Evolutionary conservation across 2,113 vertebrate genomes (phyloP).

Genomic region (Neogale vison): DNA sequence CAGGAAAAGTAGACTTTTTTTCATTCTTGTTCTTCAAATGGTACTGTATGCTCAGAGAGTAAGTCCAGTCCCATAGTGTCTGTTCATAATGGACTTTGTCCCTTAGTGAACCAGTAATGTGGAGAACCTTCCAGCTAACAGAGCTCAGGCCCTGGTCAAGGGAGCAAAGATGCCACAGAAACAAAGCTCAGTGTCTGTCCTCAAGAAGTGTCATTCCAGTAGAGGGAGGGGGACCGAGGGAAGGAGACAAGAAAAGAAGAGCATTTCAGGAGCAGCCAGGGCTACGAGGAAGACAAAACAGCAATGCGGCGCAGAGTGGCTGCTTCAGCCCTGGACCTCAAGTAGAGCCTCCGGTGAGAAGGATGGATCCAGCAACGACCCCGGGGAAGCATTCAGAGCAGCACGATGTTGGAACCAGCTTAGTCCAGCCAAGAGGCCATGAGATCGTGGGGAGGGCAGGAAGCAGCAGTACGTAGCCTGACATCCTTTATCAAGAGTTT

Average conservation of each 20-base stretch:
- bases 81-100: not conserved
- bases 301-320: rapidly evolving
- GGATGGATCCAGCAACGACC: not conserved
- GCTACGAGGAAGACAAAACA: rapidly evolving
- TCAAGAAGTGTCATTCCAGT: not conserved
- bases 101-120: not conserved
- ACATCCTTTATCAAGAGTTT: no score
- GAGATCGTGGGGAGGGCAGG: not conserved
- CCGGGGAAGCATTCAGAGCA: not conserved
- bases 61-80: not conserved
- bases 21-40: not conserved
- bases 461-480: not conserved
- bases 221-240: not conserved
- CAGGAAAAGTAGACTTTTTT: not conserved
- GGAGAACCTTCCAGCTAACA: not conserved
- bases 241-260: not conserved
- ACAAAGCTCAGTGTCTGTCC: not conserved
- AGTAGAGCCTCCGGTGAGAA: not conserved
- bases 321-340: rapidly evolving
- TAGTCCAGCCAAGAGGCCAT: not conserved
- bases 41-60: not conserved
- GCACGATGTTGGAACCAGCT: not conserved
- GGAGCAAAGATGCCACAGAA: not conserved
- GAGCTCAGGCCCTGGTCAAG: not conserved
- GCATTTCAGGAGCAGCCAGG: not conserved